phyloP scores from a whole-genome alignment of 2,888 invertebrate genomes.

The Eutolmus rufibarbis region DNA sequence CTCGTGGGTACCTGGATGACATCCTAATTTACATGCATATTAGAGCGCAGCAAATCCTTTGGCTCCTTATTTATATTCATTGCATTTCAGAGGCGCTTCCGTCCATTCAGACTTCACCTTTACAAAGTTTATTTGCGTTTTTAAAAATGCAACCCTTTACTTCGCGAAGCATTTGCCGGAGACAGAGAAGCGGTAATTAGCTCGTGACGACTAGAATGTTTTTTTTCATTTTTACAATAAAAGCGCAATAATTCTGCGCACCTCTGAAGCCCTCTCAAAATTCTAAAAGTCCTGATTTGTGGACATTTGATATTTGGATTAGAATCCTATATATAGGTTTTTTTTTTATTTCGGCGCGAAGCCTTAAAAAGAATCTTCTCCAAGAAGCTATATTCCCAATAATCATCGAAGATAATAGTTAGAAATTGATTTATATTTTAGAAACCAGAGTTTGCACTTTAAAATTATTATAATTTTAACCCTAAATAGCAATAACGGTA shows the following conservation, averaged over 20 bases:
- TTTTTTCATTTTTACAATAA: background rate
- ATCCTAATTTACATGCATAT: constrained; percentile 46
- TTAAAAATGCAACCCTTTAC: background rate
- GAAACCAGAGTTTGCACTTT: too few relatives aligned
- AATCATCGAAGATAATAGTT: too few relatives aligned
- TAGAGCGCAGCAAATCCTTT: constrained; percentile 32
- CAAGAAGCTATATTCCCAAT: too few relatives aligned
- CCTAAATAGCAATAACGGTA: too few relatives aligned
- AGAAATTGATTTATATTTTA: too few relatives aligned
- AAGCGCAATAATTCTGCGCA: background rate
- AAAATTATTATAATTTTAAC: too few relatives aligned
- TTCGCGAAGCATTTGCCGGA: background rate
- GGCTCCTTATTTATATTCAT: constrained; percentile 47
- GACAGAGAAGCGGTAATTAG: background rate
- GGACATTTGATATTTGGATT: background rate
- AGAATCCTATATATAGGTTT: too few relatives aligned
- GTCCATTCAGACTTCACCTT: constrained; percentile 41
- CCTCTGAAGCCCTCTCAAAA: background rate
- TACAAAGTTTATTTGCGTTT: background rate
- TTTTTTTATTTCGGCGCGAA: too few relatives aligned
- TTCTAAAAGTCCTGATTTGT: background rate
- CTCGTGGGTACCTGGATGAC: background rate
- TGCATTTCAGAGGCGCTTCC: constrained; percentile 45
- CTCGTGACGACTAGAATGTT: background rate
- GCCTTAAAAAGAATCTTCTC: too few relatives aligned